phyloP scores from a whole-genome alignment of 2,797 vertebrate species.

The Manis crassicaudata region DNA sequence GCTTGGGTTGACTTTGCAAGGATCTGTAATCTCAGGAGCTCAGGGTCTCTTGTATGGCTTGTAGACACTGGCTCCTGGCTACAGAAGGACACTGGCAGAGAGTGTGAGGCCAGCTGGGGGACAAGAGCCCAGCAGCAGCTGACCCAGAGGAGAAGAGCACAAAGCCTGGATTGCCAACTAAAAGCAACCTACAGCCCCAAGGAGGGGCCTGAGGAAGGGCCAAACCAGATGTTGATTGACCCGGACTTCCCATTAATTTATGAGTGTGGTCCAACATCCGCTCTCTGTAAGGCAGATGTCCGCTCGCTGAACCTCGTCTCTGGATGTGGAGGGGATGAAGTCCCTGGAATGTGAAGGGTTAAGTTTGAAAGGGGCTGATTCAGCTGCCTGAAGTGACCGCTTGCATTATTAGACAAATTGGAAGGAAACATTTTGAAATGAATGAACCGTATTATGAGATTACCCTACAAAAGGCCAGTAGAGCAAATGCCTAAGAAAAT shows the following conservation, averaged over 20 bases:
- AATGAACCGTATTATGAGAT: neutral
- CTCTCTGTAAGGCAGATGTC: slow-evolving; percentile 49
- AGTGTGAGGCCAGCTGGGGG: neutral
- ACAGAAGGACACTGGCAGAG: neutral
- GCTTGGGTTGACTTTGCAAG: neutral
- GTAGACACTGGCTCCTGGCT: neutral
- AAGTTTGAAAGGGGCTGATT: neutral
- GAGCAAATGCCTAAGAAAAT: neutral
- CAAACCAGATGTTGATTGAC: neutral
- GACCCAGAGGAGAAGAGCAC: neutral
- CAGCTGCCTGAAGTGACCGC: neutral
- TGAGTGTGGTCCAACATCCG: neutral
- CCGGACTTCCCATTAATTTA: neutral
- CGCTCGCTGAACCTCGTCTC: neutral
- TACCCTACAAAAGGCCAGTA: neutral
- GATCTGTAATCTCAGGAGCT: neutral
- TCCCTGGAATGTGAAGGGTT: neutral
- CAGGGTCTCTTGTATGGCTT: neutral
- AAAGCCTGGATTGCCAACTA: neutral
- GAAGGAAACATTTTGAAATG: neutral
- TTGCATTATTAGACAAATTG: neutral
- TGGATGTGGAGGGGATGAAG: neutral
- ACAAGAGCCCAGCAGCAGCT: neutral
- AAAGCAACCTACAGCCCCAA: neutral
- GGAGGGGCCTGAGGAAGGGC: neutral